These are phyloP conservation scores for Dryobates pubescens DNA, from an alignment of 2,797 vertebrate species.

Conservation along the genomic window DNA sequence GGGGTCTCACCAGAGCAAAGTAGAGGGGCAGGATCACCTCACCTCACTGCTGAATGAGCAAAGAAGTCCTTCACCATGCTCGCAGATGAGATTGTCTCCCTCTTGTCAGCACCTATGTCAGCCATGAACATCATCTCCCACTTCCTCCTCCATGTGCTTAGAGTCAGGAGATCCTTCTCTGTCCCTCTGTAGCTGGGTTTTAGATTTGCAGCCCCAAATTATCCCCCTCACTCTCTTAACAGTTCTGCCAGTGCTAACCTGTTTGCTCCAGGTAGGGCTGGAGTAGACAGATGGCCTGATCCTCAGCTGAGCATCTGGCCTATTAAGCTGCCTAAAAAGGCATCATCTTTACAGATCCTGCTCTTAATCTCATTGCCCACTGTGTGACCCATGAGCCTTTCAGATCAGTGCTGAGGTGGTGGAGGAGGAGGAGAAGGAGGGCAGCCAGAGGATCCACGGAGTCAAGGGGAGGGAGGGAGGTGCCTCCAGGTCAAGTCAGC, in stretches of 20 bases:
- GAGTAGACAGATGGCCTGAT: conserved; percentile 52
- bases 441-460: neutral
- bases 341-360: conserved; percentile 58
- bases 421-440: neutral
- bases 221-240: neutral
- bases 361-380: conserved; percentile 57
- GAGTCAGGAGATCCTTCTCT: neutral
- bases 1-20: too few species aligned
- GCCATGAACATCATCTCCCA: neutral
- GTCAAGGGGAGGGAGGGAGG: neutral
- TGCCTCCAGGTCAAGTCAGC: neutral
- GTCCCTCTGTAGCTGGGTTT: neutral
- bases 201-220: neutral
- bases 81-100: neutral
- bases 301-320: conserved; percentile 56
- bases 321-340: conserved; percentile 55
- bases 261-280: conserved; percentile 37
- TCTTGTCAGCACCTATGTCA: neutral
- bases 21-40: too few species aligned
- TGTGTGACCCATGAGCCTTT: conserved; percentile 29
- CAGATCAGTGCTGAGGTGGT: conserved; percentile 3
- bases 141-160: neutral
- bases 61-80: neutral
- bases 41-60: neutral
- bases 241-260: neutral